Base-by-base conservation (phyloP, 2,797 vertebrate species). In the Hypotaenidia philippensis region DNA sequence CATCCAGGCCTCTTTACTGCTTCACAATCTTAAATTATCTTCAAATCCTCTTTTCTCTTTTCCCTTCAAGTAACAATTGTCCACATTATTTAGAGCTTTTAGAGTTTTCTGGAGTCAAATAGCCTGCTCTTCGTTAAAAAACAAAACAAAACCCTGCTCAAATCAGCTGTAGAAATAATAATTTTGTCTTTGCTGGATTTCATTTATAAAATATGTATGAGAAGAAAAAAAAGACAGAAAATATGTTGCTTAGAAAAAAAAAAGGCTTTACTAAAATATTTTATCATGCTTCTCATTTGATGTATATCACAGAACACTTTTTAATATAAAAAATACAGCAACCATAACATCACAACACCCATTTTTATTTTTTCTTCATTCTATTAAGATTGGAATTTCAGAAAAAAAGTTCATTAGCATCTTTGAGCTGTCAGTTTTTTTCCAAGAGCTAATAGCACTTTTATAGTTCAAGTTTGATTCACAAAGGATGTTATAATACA, bases 391-490 rank as follows among this genome's bases (percentile, higher is more conserved):
- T 93, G 15, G 50, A 93, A 95, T 87, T 94, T 83, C 93, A 60
- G 40, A 11, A 83, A 70, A 70, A 82, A 36, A 36, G 70, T 87
- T 61, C 38, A 41, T 5, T 31, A 78, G 40, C 9, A 40, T 7
- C 11, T 68, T 56, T 93, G n/a, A 92, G 53, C 20, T 93, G 44
- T 47, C 75, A 91, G 71, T 41, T 77, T 89, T 94, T 96, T 13
- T 17, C 47, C 38, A 66, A 87, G 2, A 9, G 29, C 11, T 87
- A 87, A 93, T 70, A 72, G 2, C 40, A 66, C 25, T 52, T 53
- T 50, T 74, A 72, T 5, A 70, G 90, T 96, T 84, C 34, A 94
- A 84, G 63, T 94, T 88, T 88, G 31, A 60, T 76, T 91, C 25
- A 45, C 27, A 81, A 71, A 89, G 29, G 36, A 44, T 15, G 41